Conservation (phyloP, 1,140 invertebrate species). For the Ptiloglossa arizonensis region DNA sequence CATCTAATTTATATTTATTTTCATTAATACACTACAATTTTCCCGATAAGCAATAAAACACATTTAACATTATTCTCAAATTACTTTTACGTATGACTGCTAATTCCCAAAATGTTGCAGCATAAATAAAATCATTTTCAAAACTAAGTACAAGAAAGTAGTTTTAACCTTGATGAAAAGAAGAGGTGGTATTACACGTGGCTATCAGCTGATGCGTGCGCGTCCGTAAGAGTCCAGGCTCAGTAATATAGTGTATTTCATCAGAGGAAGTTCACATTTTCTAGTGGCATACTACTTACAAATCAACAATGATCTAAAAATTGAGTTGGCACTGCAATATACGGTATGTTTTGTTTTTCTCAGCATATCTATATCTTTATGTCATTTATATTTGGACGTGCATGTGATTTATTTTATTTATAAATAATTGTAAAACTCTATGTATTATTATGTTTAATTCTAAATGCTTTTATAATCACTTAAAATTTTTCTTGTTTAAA, state of each 20-base stretch:
- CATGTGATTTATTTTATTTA: neutral
- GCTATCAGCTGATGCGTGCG: slow-evolving; percentile 68
- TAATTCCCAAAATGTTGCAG: neutral
- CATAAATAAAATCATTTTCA: neutral
- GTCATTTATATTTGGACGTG: neutral
- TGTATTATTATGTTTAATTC: too few relatives aligned
- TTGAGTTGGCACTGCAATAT: neutral
- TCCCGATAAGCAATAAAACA: neutral
- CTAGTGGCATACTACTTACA: neutral
- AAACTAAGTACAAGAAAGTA: neutral
- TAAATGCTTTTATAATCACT: too few relatives aligned
- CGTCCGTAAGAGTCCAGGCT: slow-evolving; percentile 31
- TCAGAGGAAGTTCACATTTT: slow-evolving; percentile 45
- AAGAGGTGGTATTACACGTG: slow-evolving; percentile 61
- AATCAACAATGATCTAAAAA: neutral
- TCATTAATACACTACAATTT: neutral
- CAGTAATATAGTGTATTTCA: slow-evolving; percentile 21
- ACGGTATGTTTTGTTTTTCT: neutral
- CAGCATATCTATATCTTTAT: neutral
- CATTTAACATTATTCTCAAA: neutral
- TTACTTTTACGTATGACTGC: neutral
- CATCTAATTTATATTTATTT: too few relatives aligned
- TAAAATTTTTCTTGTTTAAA: neutral
- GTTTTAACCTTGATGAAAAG: slow-evolving; percentile 16
- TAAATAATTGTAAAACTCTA: neutral